Conservation (phyloP, 2,888 invertebrate species). For the Chironomus riparius region DNA sequence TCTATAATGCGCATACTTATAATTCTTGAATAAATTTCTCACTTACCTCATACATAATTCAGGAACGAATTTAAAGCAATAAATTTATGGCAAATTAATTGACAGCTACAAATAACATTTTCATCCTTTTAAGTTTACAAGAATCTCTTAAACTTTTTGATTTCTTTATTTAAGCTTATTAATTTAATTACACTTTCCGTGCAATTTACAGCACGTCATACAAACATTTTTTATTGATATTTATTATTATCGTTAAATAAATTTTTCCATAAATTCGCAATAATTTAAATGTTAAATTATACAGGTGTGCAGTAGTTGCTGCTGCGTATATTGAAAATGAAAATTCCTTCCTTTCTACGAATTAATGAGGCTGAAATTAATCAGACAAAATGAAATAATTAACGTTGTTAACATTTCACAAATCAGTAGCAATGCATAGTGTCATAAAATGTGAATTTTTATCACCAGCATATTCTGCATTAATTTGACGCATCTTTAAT, state of each 20-base stretch:
- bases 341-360: not conserved
- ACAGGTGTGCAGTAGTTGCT: not conserved
- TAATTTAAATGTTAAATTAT: not conserved
- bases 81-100: too few relatives aligned
- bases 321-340: not conserved
- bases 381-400: not conserved
- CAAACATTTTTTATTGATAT: not conserved
- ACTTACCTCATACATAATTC: too few relatives aligned
- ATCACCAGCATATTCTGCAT: not conserved
- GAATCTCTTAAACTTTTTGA: not conserved
- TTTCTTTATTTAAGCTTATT: not conserved
- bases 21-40: too few relatives aligned
- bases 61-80: too few relatives aligned
- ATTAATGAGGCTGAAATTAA: not conserved
- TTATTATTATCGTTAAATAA: not conserved
- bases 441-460: not conserved
- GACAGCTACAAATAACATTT: too few relatives aligned
- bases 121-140: too few relatives aligned
- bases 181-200: not conserved
- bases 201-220: not conserved
- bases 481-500: not conserved
- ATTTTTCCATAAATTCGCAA: too few relatives aligned
- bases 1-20: too few relatives aligned
- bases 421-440: not conserved
- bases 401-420: not conserved